Evolutionary conservation across 2,797 vertebrate genomes (phyloP).

Genomic region (Hippocampus kuda): DNA sequence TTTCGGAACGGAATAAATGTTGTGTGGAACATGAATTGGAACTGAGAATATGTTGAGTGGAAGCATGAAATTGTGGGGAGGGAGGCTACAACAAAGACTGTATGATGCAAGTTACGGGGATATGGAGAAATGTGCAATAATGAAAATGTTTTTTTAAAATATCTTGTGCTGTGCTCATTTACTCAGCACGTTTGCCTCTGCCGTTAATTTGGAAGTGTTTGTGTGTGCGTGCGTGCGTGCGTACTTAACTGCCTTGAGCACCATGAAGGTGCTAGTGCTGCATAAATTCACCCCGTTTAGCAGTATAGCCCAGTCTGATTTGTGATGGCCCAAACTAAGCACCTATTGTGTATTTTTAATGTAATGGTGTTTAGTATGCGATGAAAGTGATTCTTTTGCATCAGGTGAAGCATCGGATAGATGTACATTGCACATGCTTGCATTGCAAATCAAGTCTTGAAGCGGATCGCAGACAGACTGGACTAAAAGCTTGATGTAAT

Average conservation of each 20-base stretch:
- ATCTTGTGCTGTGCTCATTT: neutral
- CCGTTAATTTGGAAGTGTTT: neutral
- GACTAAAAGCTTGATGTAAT: slow-evolving; percentile 56
- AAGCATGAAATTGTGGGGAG: neutral
- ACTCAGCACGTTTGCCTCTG: neutral
- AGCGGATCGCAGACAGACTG: slow-evolving; percentile 35
- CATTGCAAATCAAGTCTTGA: slow-evolving; percentile 37
- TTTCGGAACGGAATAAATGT: neutral
- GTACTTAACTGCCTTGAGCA: neutral
- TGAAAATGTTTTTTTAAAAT: slow-evolving; percentile 5
- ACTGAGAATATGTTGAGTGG: neutral
- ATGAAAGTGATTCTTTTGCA: slow-evolving; percentile 6
- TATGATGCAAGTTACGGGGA: neutral
- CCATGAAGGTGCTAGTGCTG: neutral
- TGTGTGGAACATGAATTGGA: neutral
- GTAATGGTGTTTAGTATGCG: slow-evolving; percentile 6
- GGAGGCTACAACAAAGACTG: neutral
- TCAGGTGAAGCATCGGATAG: slow-evolving; percentile 10
- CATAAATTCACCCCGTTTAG: neutral
- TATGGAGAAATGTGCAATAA: slow-evolving; percentile 1
- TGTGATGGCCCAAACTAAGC: neutral
- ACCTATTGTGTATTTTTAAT: neutral
- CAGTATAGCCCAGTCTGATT: neutral
- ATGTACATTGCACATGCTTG: slow-evolving; percentile 2
- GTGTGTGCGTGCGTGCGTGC: neutral